A percentile compares a stretch with the other conserved stretches of the same genome.
phyloP scores from a whole-genome alignment of 2,113 vertebrate species.

The Onychorhynchus coronatus region DNA sequence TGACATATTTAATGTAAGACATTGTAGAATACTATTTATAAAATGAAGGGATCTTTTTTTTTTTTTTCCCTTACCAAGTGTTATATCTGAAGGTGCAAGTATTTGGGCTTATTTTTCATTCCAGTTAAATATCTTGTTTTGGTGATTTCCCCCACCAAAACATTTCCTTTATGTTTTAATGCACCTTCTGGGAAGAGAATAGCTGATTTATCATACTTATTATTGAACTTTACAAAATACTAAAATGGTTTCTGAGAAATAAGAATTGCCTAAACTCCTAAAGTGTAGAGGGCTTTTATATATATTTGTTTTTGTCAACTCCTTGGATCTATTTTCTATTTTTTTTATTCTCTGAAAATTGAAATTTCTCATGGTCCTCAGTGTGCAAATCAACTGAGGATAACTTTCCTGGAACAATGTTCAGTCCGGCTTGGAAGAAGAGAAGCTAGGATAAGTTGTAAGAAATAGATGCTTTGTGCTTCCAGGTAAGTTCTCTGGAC shows the following conservation, averaged over 20 bases:
- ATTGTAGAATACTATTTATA: background rate
- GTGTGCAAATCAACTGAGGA: background rate
- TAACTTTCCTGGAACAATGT: background rate
- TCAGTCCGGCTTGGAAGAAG: background rate
- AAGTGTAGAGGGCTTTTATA: background rate
- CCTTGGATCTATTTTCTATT: background rate
- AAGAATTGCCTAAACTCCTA: background rate
- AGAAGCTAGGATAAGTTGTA: background rate
- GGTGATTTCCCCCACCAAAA: background rate
- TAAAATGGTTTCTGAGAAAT: background rate
- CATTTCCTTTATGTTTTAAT: background rate
- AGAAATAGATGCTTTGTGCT: background rate
- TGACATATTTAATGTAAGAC: background rate
- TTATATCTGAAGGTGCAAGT: background rate
- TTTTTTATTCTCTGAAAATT: background rate
- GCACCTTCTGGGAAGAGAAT: background rate
- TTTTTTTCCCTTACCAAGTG: background rate
- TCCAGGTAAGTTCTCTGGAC: background rate
- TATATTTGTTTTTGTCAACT: background rate
- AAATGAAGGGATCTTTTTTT: background rate
- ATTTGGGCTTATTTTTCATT: background rate
- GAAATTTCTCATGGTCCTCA: background rate
- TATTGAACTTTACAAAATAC: background rate
- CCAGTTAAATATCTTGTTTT: background rate
- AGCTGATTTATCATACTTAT: background rate